A percentile compares a stretch with the other conserved stretches of the same genome.
These are phyloP conservation scores for Danio choprae DNA, from an alignment of 2,797 vertebrate genomes.

Conservation along the genomic window DNA sequence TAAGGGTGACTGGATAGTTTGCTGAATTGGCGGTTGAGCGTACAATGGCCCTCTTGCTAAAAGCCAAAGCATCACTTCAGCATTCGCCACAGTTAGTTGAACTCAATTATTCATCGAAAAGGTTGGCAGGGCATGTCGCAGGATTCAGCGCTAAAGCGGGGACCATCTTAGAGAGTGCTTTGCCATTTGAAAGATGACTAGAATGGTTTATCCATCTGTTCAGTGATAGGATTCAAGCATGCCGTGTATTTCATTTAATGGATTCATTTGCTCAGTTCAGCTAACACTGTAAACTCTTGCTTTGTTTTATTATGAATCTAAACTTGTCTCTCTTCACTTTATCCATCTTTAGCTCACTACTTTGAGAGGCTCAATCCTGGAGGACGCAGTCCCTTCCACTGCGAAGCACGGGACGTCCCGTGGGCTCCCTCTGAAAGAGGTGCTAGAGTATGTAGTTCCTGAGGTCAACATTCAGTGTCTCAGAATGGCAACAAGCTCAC, in stretches of 20 bases:
- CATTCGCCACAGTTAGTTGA: constrained; percentile 43
- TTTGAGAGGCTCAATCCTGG: constrained; percentile 83
- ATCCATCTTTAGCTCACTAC: constrained; percentile 79
- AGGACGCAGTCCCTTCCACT: constrained; percentile 86
- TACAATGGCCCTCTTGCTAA: constrained; percentile 44
- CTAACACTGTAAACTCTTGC: background rate
- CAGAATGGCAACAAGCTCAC: constrained; percentile 80
- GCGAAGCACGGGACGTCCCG: constrained; percentile 82
- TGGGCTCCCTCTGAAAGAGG: constrained; percentile 86
- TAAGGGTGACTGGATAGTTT: constrained; percentile 22
- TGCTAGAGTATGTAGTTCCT: constrained; percentile 84
- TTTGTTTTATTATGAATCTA: background rate
- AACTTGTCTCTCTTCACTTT: background rate
- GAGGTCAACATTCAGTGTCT: constrained; percentile 84
- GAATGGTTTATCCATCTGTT: constrained; percentile 38
- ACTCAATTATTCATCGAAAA: constrained; percentile 51
- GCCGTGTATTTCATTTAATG: background rate
- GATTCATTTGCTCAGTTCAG: background rate
- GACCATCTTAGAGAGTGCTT: constrained; percentile 10
- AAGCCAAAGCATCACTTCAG: constrained; percentile 40
- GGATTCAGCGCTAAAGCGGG: constrained; percentile 2
- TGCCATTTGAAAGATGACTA: constrained; percentile 13
- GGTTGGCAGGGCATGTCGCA: constrained; percentile 11
- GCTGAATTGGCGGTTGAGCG: constrained; percentile 37
- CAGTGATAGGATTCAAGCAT: background rate